Conservation (phyloP, 2,888 invertebrate species). For the Parapristionchus giblindavisi region DNA sequence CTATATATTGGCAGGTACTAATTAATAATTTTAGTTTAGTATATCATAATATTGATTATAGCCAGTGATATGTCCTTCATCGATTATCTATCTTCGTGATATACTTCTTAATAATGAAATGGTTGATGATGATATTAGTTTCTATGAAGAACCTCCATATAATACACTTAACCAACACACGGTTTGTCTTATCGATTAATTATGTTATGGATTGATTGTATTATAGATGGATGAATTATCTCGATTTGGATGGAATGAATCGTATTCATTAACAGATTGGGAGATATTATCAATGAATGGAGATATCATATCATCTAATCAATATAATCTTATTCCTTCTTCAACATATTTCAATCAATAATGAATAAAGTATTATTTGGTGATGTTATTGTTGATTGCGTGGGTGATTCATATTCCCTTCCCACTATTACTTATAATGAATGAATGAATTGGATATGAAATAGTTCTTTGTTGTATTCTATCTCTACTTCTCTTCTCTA, state of each 20-base stretch:
- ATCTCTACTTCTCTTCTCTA: not conserved
- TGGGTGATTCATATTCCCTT: too few relatives aligned
- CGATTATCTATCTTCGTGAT: not conserved
- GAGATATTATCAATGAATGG: slow-evolving; percentile 12
- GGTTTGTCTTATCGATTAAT: not conserved
- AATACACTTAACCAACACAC: slow-evolving; percentile 6
- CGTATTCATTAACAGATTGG: slow-evolving; percentile 3
- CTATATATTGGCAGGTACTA: slow-evolving; percentile 19
- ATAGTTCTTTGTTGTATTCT: too few relatives aligned
- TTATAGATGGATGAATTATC: slow-evolving; percentile 19
- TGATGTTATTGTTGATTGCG: too few relatives aligned
- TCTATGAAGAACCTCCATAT: slow-evolving; percentile 32
- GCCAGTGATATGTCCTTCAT: not conserved
- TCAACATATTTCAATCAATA: too few relatives aligned
- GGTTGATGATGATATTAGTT: slow-evolving; percentile 1
- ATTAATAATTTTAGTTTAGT: not conserved
- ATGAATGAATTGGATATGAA: too few relatives aligned
- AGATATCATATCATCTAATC: too few relatives aligned
- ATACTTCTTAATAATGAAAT: slow-evolving; percentile 2
- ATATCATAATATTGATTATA: not conserved
- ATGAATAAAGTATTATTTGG: too few relatives aligned
- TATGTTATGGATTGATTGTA: not conserved
- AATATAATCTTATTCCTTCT: too few relatives aligned
- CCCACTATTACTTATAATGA: too few relatives aligned
- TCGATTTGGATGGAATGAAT: slow-evolving; percentile 23